Evolutionary conservation across 2,888 invertebrate genomes (phyloP), one percentile per base, ranked within the genome.

Genomic region (Mesorhabditis belari): DNA sequence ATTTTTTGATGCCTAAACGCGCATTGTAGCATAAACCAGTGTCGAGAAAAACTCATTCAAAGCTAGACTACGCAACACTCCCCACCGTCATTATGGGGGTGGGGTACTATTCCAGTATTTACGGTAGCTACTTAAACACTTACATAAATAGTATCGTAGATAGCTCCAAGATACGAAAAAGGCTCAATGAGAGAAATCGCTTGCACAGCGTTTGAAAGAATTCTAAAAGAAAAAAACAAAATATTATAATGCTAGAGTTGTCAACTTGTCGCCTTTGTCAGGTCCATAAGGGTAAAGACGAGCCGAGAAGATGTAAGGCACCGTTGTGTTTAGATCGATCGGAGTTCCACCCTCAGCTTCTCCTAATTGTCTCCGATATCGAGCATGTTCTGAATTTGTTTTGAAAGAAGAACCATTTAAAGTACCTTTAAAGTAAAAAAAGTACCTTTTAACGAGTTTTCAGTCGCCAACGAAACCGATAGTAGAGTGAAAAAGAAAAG

Each of bases 291-390:
- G 74, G 61, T 80, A 80, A 5, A 81, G 65, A 26, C 80, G 63
- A 23, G 80, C 80, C 19, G 73, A 71, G 71, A 80, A 80, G 21
- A 80, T 80, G 62, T 80, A 80, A 6, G 80, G 80, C 25, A 80
- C 80, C 3, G 77, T 77, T 50, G 72, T 71, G 63, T 80, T 80
- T 54, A 80, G 65, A 50, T 78, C 79, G 19, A 78, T 72, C 55
- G 71, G 72, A 17, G 61, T 65, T 23, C 57, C 57, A 5, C 60
- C 57, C 21, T 24, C 12, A 29, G 61, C 64, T 27, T 67, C 64
- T 9, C 58, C 50, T 9, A 66, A 57, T 59, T 67, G 58, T n/a
- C 74, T 61, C 44, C 44, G 12, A 9, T n/a, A n/a, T 35, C 44
- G 44, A 17, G 44, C 12, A n/a, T 9, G 12, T 35, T 9, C 12